Base-by-base conservation (phyloP, 2,113 vertebrate genomes). In the Laticauda laticaudata region DNA sequence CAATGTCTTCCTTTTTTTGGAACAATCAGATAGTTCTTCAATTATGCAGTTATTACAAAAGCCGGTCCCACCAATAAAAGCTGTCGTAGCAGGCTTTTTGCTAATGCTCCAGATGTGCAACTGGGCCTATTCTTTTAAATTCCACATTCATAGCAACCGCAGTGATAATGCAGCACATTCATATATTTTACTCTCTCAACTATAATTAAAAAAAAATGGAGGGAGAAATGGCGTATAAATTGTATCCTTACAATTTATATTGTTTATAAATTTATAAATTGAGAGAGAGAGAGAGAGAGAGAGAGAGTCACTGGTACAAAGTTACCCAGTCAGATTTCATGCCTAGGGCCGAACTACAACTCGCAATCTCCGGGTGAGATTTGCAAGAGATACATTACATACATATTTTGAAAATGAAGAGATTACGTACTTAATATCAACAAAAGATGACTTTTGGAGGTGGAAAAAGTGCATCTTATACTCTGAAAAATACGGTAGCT, bases 61-160 rank as follows among this genome's bases (percentile, higher is more conserved):
- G 92, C 92, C 93, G 88, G 86, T 2, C 9, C 8, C 43, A 24
- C 23, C 0, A 95, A 94, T 10, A 57, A 85, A 92, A 34, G 88
- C 93, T 93, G 91, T 5, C 24, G 3, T 53, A n/a, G 26, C 0
- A 5, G 54, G 93, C 87, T 23, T 61, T 6, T 59, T 34, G 59
- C 34, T 48, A 54, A 75, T 20, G 14, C 24, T 21, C 7, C 85
- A 92, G 95, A 89, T 55, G 94, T 10, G 29, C 81, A 69, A 94
- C 90, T 81, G 57, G 91, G 56, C 95, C 92, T 90, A 93, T 53
- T n/a, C 92, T 93, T 95, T 93, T 94, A 94, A 94, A 95, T 93
- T 93, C 91, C 59, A 12, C 26, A 61, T 11, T 61, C 59, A 61
- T 29, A 61, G 11, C 10, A 61, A 29, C 24, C 29, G 26, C 59